Conservation (phyloP, 2,888 invertebrate species). For the Apocheima hispidaria region DNA sequence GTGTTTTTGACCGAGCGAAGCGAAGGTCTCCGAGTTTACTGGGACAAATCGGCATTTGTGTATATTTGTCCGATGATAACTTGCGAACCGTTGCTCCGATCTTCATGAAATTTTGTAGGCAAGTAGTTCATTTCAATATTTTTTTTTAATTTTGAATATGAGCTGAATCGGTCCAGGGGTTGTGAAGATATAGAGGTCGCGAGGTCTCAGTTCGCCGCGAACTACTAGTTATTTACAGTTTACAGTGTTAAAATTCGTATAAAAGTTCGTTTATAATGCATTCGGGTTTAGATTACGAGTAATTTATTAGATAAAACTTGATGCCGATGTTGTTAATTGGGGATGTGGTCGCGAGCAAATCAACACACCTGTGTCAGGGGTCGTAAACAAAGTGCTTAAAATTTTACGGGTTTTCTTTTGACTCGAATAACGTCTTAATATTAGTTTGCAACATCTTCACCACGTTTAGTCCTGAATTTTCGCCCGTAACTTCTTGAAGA, state of each 20-base stretch:
- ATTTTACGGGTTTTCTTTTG: slow-evolving; percentile 26
- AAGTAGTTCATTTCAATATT: too few species aligned
- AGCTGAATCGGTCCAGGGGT: too few species aligned
- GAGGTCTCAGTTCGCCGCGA: too few species aligned
- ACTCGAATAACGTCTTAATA: slow-evolving; percentile 8
- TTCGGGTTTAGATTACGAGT: slow-evolving; percentile 14
- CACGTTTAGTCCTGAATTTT: neutral
- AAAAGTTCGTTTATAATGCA: slow-evolving; percentile 35
- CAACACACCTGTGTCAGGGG: slow-evolving; percentile 18
- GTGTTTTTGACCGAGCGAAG: slow-evolving; percentile 49
- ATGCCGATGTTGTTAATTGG: slow-evolving; percentile 17
- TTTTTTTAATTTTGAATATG: too few species aligned
- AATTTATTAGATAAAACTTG: slow-evolving; percentile 23
- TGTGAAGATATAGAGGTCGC: too few species aligned
- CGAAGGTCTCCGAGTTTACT: too few species aligned
- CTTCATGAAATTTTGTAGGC: too few species aligned
- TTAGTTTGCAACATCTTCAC: slow-evolving; percentile 8
- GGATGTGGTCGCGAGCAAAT: slow-evolving; percentile 23
- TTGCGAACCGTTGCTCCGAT: too few species aligned
- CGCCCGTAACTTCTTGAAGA: neutral
- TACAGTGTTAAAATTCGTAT: slow-evolving; percentile 41
- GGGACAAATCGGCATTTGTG: too few species aligned
- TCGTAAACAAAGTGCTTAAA: slow-evolving; percentile 20
- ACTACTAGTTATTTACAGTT: too few species aligned
- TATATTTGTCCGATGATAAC: too few species aligned